Conservation (phyloP, 2,797 vertebrate species). For the Hydrophis major region DNA sequence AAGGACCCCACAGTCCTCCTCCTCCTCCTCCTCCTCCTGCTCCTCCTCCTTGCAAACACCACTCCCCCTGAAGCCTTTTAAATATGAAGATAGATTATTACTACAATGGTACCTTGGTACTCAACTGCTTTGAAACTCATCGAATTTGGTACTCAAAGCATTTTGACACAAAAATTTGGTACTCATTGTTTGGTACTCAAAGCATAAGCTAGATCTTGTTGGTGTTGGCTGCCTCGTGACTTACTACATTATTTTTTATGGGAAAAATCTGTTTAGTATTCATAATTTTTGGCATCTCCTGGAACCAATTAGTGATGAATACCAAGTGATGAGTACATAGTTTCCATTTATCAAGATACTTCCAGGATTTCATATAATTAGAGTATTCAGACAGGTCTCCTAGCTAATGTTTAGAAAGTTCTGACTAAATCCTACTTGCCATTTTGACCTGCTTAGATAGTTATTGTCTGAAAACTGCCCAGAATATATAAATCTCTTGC, state of each 20-base stretch:
- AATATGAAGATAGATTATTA: not conserved
- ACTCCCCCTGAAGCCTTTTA: not conserved
- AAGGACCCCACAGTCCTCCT: too few species aligned
- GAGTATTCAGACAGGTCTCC: not conserved
- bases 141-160: not conserved
- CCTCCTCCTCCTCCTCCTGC: too few species aligned
- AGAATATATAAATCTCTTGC: not conserved
- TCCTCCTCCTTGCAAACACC: too few species aligned
- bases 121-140: not conserved
- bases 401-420: not conserved
- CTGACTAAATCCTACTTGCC: not conserved
- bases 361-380: not conserved
- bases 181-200: not conserved
- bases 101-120: not conserved
- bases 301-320: not conserved
- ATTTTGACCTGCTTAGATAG: not conserved
- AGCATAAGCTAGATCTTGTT: not conserved
- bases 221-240: not conserved
- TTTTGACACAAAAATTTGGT: not conserved
- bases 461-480: not conserved
- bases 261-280: not conserved
- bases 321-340: not conserved
- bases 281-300: not conserved
- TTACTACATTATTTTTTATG: not conserved
- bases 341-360: not conserved